Base-by-base conservation (phyloP, 2,797 vertebrate species). In the Eremophila alpestris region DNA sequence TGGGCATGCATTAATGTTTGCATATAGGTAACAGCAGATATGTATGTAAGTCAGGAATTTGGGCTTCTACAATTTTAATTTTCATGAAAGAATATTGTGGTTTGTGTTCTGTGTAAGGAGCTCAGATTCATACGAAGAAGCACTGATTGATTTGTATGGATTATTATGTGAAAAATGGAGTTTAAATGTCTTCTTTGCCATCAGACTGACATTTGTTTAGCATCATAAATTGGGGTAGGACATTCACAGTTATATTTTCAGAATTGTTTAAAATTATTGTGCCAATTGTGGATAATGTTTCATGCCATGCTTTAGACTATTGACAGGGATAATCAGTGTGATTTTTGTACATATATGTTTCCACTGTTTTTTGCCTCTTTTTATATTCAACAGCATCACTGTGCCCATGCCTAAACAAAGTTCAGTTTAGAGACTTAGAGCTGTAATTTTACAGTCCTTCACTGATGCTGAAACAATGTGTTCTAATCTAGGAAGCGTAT, bases 401-500 rank as follows among this genome's bases (percentile, higher is more conserved):
- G 4, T 56, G 32, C 16, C 17, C 12, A 6, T 38, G 38, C n/a
- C 23, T 64, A 38, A 80, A 22, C 16, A 78, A 55, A 93, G 30
- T 63, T 38, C 38, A 38, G 38, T 38, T 38, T 63, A 56, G 11
- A 63, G 29, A 43, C 21, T 67, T 55, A 54, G 14, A 77, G 54
- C 16, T 54, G 56, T 68, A 64, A 80, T 80, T 89, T 67, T 80
- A 20, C 60, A 71, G 40, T 32, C 38, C 12, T 92, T 27, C 32
- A 34, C 13, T 76, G 65, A 41, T 41, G 58, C 24, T 55, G 82
- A 94, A 93, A 92, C 79, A 83, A 77, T 48, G 30, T 68, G 8
- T 80, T 89, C 43, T 87, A 80, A 94, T 94, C 75, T 95, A 74
- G 58, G 90, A 89, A 89, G 30, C 34, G 63, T 81, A 96, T 94